Base-by-base conservation (phyloP, 2,113 vertebrate genomes). In the Phaethornis superciliosus region DNA sequence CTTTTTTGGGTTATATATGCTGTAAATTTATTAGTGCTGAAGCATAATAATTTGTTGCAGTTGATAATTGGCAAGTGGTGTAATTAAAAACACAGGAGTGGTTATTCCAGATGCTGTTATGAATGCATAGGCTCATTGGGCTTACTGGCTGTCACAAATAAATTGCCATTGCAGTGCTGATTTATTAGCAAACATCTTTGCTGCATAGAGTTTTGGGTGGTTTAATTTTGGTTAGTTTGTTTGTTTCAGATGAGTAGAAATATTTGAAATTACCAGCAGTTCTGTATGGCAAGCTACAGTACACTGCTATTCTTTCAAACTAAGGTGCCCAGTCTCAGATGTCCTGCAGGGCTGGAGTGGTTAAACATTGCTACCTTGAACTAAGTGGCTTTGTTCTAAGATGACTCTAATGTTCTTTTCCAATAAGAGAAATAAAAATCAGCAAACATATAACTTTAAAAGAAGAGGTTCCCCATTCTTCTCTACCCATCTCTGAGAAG, bases 51-150 rank as follows among this genome's bases (percentile, higher is more conserved):
- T 70, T 93, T 77, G 32, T 24, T 80, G 49, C 33, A 72, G 74
- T 69, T 72, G 9, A 2, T 77, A 67, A 68, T 27, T 84, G 40
- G 32, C 54, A 69, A 79, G 58, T 60, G 46, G 21, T 85, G 58
- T 52, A 65, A 78, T 92, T 83, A 83, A 52, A 52, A 94, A 3
- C 64, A 52, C 64, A 40, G 3, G 40, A 23, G 15, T 27, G 67
- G 32, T 81, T 94, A 47, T 78, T 86, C 49, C 69, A 84, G 77
- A 60, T 72, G 75, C 85, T n/a, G 15, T 78, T 88, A 65, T 3
- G 17, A 62, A 22, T 64, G 33, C 33, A 40, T 0, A 2, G 33
- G 33, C 63, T 94, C 0, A 0, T 13, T 69, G 32, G 68, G 44
- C 5, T 27, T 71, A 14, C 12, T 42, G 26, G 32, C 60, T 86